Percentiles rank a stretch among this genome's conserved stretches.
Conservation (phyloP, 1,140 invertebrate species). For the Pentalonia nigronervosa region DNA sequence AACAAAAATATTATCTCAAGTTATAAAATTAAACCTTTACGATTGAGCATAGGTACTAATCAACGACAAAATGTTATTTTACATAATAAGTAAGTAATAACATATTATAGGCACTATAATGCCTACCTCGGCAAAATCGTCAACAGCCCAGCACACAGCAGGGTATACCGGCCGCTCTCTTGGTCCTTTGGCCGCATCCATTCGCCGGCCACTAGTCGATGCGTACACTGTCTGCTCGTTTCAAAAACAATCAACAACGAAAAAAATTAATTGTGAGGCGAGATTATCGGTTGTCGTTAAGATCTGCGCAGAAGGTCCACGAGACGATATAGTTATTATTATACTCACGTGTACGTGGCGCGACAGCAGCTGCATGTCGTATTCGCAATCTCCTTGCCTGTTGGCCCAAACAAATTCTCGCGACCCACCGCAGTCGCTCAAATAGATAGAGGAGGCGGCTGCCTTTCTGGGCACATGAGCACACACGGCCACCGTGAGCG, state of each 20-base stretch:
- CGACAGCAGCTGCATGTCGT: not conserved
- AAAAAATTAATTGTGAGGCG: not conserved
- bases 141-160: not conserved
- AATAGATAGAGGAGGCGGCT: not conserved
- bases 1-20: too few relatives aligned
- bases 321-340: not conserved
- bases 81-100: too few relatives aligned
- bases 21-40: too few relatives aligned
- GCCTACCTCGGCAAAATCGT: constrained; percentile 2
- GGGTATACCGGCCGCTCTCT: not conserved
- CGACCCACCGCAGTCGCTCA: not conserved
- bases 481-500: constrained; percentile 32
- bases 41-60: too few relatives aligned
- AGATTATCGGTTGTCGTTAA: too few relatives aligned
- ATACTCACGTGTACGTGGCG: constrained; percentile 35
- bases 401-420: not conserved
- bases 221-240: constrained; percentile 24
- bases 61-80: too few relatives aligned
- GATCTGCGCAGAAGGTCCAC: not conserved
- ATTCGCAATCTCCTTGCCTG: not conserved
- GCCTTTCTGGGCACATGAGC: not conserved
- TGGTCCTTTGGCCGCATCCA: constrained; percentile 18
- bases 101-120: not conserved
- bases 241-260: not conserved
- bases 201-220: constrained; percentile 18